Evolutionary conservation across 2,113 vertebrate species (phyloP).

Genomic region (Octodon degus): DNA sequence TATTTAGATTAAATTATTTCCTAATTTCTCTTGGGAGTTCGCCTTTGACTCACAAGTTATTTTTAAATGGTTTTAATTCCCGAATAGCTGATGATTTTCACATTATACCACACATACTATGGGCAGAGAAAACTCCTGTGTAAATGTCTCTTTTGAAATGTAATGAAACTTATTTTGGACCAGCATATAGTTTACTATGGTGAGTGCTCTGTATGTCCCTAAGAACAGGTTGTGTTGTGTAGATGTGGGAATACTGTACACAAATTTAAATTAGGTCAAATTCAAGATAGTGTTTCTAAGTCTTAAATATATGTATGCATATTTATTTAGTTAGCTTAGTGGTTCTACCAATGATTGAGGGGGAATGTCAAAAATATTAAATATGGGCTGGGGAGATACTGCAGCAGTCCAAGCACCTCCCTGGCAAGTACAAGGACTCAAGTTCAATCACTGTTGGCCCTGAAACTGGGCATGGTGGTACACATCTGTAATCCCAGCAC

Average conservation of each 20-base stretch:
- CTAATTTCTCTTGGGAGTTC: neutral
- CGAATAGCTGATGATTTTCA: neutral
- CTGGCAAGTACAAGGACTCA: too few species aligned
- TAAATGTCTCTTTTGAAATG: neutral
- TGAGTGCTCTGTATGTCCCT: neutral
- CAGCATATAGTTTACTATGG: neutral
- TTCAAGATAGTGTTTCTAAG: conserved; percentile 17
- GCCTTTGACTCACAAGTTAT: neutral
- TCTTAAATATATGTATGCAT: neutral
- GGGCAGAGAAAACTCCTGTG: neutral
- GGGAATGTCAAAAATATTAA: neutral
- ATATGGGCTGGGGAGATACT: too few species aligned
- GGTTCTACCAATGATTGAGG: neutral
- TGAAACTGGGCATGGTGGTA: too few species aligned
- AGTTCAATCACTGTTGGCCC: too few species aligned
- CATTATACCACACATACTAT: neutral
- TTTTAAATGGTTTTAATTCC: neutral
- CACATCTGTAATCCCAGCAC: too few species aligned
- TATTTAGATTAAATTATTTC: conserved; percentile 38
- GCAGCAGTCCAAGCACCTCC: too few species aligned
- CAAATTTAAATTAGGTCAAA: neutral
- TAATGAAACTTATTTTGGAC: neutral
- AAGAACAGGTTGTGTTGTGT: neutral
- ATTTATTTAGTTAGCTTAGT: neutral
- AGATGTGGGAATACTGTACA: neutral